Base-by-base conservation (phyloP, 2,113 vertebrate species). In the Microcebus murinus region DNA sequence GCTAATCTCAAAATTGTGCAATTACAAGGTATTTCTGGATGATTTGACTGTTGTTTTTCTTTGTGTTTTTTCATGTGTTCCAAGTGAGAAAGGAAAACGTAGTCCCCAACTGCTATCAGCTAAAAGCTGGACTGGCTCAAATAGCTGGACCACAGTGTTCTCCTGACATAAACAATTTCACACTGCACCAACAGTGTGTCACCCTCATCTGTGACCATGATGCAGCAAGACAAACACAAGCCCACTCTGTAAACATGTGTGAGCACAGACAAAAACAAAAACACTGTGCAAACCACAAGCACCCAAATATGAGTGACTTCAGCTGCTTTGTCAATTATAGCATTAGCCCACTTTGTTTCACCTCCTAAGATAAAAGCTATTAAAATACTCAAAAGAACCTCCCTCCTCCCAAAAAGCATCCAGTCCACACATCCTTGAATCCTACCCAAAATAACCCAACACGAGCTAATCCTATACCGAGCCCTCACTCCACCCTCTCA, bases 221-320 rank as follows among this genome's bases (percentile, higher is more conserved):
- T 17, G 73, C 79, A 87, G 20, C n/a, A 77, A 85, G 85, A 67
- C 50, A 90, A 95, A 94, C 81, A 92, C 25, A 84, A 79, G 34
- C n/a, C 63, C 39, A 3, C 23, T 93, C 59, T 76, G 36, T 90
- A 97, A 96, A 97, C 87, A 87, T 39, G 18, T 59, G 52, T 92
- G 48, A 88, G 48, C 48, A 27, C 81, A 97, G 84, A 94, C 87
- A 57, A 81, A 97, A 96, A 63, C 27, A 94, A 90, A 94, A 96
- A 79, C 39, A 59, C 20, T 2, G 3, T 63, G 71, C n/a, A 91
- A 90, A 95, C 59, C 80, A 84, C 83, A 61, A 65, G 57, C 3
- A 42, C 61, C 23, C 82, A 86, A 79, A 93, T 50, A 52, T 1
- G 59, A 86, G 52, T 20, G 50, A 52, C 68, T 70, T 42, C 1